A percentile compares a stretch with the other conserved stretches of the same genome.
phyloP scores from a whole-genome alignment of 2,888 invertebrate genomes.

The Sylvicola cinctus region DNA sequence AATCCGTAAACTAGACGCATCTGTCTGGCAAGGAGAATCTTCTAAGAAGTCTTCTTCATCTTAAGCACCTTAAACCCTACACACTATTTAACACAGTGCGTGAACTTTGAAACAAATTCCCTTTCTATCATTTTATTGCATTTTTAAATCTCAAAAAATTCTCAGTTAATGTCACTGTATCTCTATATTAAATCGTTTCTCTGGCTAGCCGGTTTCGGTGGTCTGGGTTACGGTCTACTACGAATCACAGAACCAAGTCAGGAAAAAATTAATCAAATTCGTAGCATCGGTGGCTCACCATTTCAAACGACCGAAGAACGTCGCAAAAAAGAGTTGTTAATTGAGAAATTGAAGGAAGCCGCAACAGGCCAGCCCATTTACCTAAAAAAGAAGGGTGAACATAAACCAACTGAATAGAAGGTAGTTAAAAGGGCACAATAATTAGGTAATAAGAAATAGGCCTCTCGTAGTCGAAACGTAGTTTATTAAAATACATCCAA shows the following conservation, averaged over 20 bases:
- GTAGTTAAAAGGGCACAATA: no score
- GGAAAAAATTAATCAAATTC: conserved; percentile 18
- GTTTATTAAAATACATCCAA: no score
- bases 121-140: no score
- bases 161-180: conserved; percentile 20
- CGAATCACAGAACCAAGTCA: conserved; percentile 31
- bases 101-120: no score
- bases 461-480: no score
- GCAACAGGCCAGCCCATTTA: conserved; percentile 13
- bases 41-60: no score
- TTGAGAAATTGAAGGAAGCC: conserved; percentile 16
- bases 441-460: no score
- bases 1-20: conserved; percentile 31
- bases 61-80: no score
- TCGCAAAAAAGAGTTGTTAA: conserved; percentile 9
- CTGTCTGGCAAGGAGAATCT: conserved; percentile 33
- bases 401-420: no score
- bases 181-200: conserved; percentile 27
- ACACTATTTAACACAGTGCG: no score
- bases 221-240: conserved; percentile 38
- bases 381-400: conserved; percentile 9
- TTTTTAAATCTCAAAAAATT: no score
- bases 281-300: no score
- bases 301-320: conserved; percentile 4
- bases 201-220: conserved; percentile 37